Percentiles rank a stretch among this genome's conserved stretches.
Evolutionary conservation across 2,888 invertebrate species (phyloP).

Genomic region (Ornithoptera alexandrae): DNA sequence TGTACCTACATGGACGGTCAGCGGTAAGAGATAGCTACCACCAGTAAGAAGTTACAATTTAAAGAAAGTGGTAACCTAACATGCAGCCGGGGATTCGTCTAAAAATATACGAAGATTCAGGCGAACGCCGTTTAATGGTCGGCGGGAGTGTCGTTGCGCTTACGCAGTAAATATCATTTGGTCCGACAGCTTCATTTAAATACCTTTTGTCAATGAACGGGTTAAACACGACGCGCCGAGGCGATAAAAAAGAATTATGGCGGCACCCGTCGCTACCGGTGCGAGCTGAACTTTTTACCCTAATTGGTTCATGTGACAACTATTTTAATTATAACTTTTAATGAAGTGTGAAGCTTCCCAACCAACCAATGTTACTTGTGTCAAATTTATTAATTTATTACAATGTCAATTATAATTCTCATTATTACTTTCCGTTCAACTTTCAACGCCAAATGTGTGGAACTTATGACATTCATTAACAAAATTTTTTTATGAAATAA

Average conservation of each 20-base stretch:
- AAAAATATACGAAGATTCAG: constrained; percentile 49
- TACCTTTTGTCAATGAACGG: constrained; percentile 80
- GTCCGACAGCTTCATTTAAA: constrained; percentile 78
- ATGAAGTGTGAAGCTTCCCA: constrained; percentile 27
- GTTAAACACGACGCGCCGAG: constrained; percentile 64
- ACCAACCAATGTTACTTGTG: constrained; percentile 7
- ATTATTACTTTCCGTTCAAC: not conserved
- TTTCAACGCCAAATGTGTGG: not conserved
- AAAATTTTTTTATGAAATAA: no score
- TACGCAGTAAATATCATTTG: constrained; percentile 72
- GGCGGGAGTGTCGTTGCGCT: constrained; percentile 57
- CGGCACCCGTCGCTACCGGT: constrained; percentile 57
- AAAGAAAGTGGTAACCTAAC: not conserved
- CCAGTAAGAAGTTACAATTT: no score
- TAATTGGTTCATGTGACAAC: constrained; percentile 69
- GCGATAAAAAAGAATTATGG: constrained; percentile 78
- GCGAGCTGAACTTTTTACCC: constrained; percentile 53
- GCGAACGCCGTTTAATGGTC: constrained; percentile 56
- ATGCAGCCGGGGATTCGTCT: constrained; percentile 31
- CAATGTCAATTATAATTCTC: constrained; percentile 9
- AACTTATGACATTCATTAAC: no score
- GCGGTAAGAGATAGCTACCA: no score
- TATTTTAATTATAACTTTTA: constrained; percentile 66
- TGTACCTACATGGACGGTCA: no score
- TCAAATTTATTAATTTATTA: constrained; percentile 10